phyloP scores from a whole-genome alignment of 2,797 vertebrate genomes.

The Champsocephalus esox region DNA sequence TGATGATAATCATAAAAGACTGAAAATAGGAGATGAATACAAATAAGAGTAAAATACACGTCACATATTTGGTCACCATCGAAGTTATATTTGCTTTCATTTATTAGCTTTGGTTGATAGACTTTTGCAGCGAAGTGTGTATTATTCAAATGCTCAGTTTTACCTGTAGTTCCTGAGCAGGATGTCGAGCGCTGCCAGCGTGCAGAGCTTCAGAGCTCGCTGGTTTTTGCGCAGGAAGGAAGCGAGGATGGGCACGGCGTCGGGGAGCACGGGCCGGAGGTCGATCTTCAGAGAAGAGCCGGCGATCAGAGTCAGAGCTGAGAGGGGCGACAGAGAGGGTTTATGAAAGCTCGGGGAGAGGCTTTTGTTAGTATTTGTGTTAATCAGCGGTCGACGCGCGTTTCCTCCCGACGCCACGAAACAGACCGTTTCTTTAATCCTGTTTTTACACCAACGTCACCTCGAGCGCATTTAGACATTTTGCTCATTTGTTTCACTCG shows the following conservation, averaged over 20 bases:
- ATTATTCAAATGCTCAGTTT: too few relatives aligned
- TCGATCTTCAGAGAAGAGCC: conserved; percentile 96
- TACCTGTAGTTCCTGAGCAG: conserved; percentile 90
- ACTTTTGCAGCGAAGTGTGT: too few relatives aligned
- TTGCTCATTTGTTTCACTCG: too few relatives aligned
- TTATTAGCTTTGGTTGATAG: too few relatives aligned
- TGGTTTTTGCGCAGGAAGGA: conserved; percentile 99
- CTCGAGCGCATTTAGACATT: too few relatives aligned
- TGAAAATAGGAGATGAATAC: too few relatives aligned
- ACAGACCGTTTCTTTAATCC: too few relatives aligned
- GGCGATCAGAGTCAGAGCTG: conserved; percentile 94
- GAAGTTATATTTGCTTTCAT: too few relatives aligned
- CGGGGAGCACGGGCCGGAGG: conserved; percentile 92
- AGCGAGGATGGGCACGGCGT: conserved; percentile 97
- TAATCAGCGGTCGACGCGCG: background rate
- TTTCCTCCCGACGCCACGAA: background rate
- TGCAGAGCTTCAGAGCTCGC: conserved; percentile 95
- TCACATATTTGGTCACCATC: too few relatives aligned
- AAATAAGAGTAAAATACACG: too few relatives aligned
- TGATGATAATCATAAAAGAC: too few relatives aligned
- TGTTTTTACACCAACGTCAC: too few relatives aligned
- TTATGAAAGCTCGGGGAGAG: background rate
- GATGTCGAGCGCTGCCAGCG: conserved; percentile 95
- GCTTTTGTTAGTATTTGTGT: background rate
- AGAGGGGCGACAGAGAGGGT: background rate